These are phyloP conservation scores for Drosophila neutralis DNA, from an alignment of 2,888 invertebrate genomes.

Conservation along the genomic window DNA sequence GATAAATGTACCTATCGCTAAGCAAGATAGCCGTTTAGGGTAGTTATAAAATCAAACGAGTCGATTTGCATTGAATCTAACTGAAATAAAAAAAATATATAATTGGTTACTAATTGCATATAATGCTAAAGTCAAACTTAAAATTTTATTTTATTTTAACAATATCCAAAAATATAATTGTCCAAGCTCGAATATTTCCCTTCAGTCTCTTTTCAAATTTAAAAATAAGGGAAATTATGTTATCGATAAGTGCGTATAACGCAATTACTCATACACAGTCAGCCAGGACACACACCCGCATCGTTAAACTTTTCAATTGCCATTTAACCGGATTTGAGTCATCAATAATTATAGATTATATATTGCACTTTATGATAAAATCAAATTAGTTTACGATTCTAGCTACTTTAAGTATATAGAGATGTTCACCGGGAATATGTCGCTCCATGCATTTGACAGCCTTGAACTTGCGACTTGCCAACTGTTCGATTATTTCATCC, in stretches of 20 bases:
- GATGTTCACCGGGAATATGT: constrained; percentile 93
- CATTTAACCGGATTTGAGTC: background rate
- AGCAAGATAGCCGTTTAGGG: background rate
- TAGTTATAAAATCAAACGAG: too few relatives aligned
- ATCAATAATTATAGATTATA: background rate
- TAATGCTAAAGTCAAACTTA: background rate
- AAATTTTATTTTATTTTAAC: background rate
- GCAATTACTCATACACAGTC: background rate
- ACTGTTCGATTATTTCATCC: constrained; percentile 88
- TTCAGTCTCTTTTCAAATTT: background rate
- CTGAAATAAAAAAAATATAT: background rate
- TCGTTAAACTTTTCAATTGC: background rate
- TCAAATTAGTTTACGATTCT: constrained; percentile 33
- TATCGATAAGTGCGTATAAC: constrained; percentile 7
- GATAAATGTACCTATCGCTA: background rate
- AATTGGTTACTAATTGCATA: background rate
- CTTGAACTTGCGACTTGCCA: constrained; percentile 87
- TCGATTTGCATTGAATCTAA: background rate
- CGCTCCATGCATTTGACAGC: constrained; percentile 89
- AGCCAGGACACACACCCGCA: constrained; percentile 12
- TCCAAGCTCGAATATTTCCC: background rate
- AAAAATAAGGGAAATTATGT: background rate
- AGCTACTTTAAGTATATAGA: constrained; percentile 91
- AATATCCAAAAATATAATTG: background rate
- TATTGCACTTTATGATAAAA: constrained; percentile 26